These are phyloP conservation scores for Procambarus clarkii DNA, from an alignment of 1,140 invertebrate genomes.

Conservation along the genomic window DNA sequence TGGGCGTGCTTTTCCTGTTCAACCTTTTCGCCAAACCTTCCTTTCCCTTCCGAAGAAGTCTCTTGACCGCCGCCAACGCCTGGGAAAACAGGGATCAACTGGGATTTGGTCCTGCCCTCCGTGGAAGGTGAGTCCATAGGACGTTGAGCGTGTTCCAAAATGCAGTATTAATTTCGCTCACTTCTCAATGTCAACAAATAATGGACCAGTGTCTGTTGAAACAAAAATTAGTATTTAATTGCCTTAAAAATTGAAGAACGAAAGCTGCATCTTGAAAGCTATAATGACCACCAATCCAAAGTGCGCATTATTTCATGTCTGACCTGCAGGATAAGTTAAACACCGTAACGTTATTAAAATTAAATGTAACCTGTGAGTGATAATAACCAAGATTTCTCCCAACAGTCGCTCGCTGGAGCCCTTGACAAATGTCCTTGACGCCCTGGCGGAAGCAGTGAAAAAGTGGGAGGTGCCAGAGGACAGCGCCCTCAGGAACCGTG, in stretches of 20 bases:
- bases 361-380: too few species aligned
- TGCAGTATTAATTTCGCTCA: too few species aligned
- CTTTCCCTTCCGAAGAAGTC: slow-evolving; percentile 14
- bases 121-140: slow-evolving; percentile 15
- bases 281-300: too few species aligned
- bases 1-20: slow-evolving; percentile 23
- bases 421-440: slow-evolving; percentile 31
- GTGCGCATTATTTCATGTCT: too few species aligned
- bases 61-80: slow-evolving; percentile 31
- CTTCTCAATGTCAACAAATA: too few species aligned
- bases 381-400: background rate
- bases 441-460: slow-evolving; percentile 11
- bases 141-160: too few species aligned
- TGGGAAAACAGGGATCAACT: slow-evolving; percentile 10
- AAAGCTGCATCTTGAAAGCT: too few species aligned
- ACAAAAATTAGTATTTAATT: too few species aligned
- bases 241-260: too few species aligned
- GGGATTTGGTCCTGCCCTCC: background rate
- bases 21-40: slow-evolving; percentile 37
- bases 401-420: slow-evolving; percentile 37
- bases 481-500: background rate
- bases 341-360: too few species aligned
- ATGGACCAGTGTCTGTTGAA: too few species aligned
- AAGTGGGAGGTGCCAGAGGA: slow-evolving; percentile 27
- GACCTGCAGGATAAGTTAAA: too few species aligned